Conservation (phyloP, 2,888 invertebrate species). For the Acronicta leporina region DNA sequence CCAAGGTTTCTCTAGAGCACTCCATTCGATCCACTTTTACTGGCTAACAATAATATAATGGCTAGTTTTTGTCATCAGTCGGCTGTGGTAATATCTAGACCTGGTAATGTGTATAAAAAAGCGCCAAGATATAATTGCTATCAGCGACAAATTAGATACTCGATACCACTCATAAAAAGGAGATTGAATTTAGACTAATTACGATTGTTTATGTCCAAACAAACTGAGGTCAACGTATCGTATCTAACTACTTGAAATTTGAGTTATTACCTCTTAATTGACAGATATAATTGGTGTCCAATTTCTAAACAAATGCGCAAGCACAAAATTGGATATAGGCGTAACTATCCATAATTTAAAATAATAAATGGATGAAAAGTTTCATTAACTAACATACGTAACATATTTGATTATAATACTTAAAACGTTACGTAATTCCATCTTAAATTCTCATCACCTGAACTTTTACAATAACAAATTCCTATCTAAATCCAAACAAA, state of each 20-base stretch:
- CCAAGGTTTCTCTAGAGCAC: conserved; percentile 66
- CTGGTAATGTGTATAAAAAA: conserved; percentile 50
- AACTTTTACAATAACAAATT: conserved; percentile 37
- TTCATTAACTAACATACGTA: conserved; percentile 27
- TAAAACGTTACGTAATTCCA: conserved; percentile 13
- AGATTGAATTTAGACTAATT: conserved; percentile 42
- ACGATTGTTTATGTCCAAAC: conserved; percentile 28
- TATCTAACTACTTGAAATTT: conserved; percentile 43
- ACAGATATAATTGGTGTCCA: conserved; percentile 52
- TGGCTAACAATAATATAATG: conserved; percentile 60
- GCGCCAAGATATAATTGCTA: conserved; percentile 36
- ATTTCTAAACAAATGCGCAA: conserved; percentile 50
- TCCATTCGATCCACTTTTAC: conserved; percentile 69
- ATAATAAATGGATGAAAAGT: conserved; percentile 8
- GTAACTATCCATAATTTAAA: conserved; percentile 41
- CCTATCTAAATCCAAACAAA: conserved; percentile 41
- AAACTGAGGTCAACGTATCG: conserved; percentile 41
- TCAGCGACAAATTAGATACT: conserved; percentile 37
- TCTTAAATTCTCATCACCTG: conserved; percentile 28
- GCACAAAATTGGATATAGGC: conserved; percentile 32
- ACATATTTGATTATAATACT: conserved; percentile 17
- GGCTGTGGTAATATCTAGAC: conserved; percentile 57
- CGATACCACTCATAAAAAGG: conserved; percentile 25
- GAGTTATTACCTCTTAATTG: conserved; percentile 46
- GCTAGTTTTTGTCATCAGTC: conserved; percentile 59